phyloP scores from a whole-genome alignment of 1,140 invertebrate species.

The Tetramorium parvispinum region DNA sequence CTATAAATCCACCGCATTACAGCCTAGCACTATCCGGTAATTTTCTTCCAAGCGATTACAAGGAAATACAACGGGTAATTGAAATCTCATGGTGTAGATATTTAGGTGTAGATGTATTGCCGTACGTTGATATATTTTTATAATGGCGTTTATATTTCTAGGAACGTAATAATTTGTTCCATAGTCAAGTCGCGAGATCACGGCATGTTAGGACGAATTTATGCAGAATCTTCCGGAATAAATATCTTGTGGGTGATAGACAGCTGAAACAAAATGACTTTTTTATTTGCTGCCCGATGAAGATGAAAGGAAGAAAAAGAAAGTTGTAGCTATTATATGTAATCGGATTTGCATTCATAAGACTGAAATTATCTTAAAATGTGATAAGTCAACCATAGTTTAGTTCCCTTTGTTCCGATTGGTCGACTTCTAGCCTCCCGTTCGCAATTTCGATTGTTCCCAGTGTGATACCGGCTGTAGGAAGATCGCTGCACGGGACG shows the following conservation, averaged over 20 bases:
- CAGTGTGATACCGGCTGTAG: too few species aligned
- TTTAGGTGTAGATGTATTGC: too few species aligned
- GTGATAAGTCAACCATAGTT: too few species aligned
- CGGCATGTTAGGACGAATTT: slow-evolving; percentile 92
- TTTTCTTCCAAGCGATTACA: slow-evolving; percentile 81
- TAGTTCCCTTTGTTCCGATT: too few species aligned
- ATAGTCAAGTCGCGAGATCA: slow-evolving; percentile 91
- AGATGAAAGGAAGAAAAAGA: background rate
- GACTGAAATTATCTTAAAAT: too few species aligned
- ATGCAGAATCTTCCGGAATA: slow-evolving; percentile 91
- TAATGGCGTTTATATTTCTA: slow-evolving; percentile 80
- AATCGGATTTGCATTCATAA: background rate
- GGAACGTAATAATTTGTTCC: slow-evolving; percentile 94
- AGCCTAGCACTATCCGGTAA: slow-evolving; percentile 89
- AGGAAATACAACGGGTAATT: slow-evolving; percentile 89
- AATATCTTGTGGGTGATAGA: slow-evolving; percentile 93
- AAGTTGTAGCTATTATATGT: background rate
- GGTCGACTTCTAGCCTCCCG: too few species aligned
- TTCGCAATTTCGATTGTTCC: too few species aligned
- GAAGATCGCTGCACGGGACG: too few species aligned
- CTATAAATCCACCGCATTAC: too few species aligned
- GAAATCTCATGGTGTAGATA: background rate
- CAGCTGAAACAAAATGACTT: slow-evolving; percentile 70
- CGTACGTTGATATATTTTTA: too few species aligned
- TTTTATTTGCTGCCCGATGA: background rate